A percentile compares a stretch with the other conserved stretches of the same genome.
These are phyloP conservation scores for Leucopternis melanops DNA, from an alignment of 2,113 vertebrate species.

Conservation along the genomic window DNA sequence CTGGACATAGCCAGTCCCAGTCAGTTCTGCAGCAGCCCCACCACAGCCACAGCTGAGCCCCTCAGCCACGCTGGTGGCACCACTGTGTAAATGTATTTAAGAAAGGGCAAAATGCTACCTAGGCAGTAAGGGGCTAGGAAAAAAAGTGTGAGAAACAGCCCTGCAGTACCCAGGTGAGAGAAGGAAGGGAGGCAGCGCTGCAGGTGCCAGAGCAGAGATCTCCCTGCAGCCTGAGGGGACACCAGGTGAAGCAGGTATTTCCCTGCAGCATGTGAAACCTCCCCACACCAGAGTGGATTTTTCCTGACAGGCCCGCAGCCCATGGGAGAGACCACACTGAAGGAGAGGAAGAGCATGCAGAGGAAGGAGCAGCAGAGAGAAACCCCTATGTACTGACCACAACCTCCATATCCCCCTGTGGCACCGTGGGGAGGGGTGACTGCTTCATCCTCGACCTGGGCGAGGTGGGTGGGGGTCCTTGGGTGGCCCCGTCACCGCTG, in stretches of 20 bases:
- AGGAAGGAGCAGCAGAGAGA: neutral
- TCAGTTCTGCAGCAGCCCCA: neutral
- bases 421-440: conserved; percentile 61
- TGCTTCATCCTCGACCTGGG: conserved; percentile 92
- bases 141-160: neutral
- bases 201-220: neutral
- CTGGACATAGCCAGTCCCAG: neutral
- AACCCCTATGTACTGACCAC: neutral
- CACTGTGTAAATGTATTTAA: no score
- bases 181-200: neutral
- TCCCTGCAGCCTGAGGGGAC: neutral
- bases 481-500: accelerated
- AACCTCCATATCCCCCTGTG: neutral
- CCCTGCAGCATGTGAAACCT: neutral
- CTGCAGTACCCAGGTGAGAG: neutral
- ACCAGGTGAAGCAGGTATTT: no score
- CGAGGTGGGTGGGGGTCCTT: neutral
- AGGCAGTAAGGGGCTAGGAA: neutral
- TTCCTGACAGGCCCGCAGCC: neutral
- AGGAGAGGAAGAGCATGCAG: neutral
- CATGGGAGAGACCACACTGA: neutral
- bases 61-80: neutral
- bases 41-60: neutral
- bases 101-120: neutral
- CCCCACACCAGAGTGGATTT: neutral